Conservation (phyloP, 2,113 vertebrate genomes). For the Lutjanus erythropterus region DNA sequence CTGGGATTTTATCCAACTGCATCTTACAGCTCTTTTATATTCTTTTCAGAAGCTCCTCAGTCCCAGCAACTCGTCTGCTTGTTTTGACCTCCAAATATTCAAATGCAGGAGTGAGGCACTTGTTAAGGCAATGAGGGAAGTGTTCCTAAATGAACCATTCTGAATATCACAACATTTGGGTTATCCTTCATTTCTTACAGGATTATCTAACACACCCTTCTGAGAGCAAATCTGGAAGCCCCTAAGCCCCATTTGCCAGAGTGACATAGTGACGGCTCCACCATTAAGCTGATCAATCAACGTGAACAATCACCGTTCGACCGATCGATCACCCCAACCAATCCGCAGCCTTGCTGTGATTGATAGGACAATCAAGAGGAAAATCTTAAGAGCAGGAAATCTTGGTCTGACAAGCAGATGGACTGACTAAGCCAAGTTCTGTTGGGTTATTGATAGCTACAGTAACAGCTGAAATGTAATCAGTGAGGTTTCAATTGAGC, state of each 20-base stretch:
- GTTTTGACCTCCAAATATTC: neutral
- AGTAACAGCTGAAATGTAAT: constrained; percentile 45
- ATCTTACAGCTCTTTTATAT: neutral
- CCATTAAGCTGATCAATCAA: constrained; percentile 57
- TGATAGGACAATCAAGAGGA: constrained; percentile 62
- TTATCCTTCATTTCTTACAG: constrained; percentile 2
- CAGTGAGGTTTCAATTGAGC: constrained; percentile 1
- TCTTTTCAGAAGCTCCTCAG: neutral
- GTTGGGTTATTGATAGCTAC: constrained; percentile 43
- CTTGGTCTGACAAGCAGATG: constrained; percentile 43
- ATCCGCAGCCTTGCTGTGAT: constrained; percentile 32
- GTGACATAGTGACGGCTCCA: constrained; percentile 20
- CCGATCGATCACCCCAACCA: constrained; percentile 59
- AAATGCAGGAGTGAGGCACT: neutral
- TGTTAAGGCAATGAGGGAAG: neutral
- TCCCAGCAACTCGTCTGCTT: neutral
- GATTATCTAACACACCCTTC: neutral
- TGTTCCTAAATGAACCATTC: neutral
- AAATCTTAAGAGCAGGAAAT: constrained; percentile 53
- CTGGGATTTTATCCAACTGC: constrained; percentile 1
- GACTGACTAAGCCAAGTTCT: constrained; percentile 29
- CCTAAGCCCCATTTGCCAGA: constrained; percentile 6
- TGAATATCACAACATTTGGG: neutral
- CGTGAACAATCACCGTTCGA: constrained; percentile 51
- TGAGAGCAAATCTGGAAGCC: constrained; percentile 14